Conservation (phyloP, 2,113 vertebrate species). For the Labeo catla region DNA sequence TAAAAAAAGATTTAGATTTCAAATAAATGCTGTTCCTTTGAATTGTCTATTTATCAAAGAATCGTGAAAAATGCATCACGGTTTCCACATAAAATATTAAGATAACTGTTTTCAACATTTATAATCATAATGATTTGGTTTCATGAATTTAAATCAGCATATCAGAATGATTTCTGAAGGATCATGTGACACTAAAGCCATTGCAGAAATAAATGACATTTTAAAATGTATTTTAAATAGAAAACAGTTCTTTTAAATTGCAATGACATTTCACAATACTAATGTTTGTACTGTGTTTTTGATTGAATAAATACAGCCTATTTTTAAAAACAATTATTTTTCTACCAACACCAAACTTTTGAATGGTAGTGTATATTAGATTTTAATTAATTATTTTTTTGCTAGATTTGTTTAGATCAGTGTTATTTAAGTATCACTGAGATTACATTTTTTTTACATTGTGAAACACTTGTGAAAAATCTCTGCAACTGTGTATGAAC, state of each 20-base stretch:
- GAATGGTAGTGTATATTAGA: neutral
- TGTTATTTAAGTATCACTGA: neutral
- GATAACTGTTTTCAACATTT: neutral
- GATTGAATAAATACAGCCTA: no score
- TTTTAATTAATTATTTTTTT: neutral
- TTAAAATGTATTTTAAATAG: no score
- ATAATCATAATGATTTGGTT: neutral
- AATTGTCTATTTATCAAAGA: neutral
- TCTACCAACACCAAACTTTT: neutral
- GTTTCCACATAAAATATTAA: neutral
- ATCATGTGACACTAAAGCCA: neutral
- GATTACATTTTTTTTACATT: neutral
- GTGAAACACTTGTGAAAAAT: neutral
- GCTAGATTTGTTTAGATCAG: neutral
- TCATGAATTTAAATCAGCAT: neutral
- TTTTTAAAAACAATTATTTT: no score
- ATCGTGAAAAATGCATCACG: neutral
- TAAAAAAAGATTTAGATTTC: neutral
- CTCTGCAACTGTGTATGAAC: neutral
- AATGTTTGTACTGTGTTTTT: no score
- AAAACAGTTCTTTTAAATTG: no score
- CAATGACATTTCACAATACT: no score
- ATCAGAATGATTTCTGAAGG: neutral
- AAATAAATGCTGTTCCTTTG: neutral
- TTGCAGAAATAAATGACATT: no score